These are phyloP conservation scores for Cyanoderma ruficeps DNA, from an alignment of 2,113 vertebrate genomes.

Conservation along the genomic window DNA sequence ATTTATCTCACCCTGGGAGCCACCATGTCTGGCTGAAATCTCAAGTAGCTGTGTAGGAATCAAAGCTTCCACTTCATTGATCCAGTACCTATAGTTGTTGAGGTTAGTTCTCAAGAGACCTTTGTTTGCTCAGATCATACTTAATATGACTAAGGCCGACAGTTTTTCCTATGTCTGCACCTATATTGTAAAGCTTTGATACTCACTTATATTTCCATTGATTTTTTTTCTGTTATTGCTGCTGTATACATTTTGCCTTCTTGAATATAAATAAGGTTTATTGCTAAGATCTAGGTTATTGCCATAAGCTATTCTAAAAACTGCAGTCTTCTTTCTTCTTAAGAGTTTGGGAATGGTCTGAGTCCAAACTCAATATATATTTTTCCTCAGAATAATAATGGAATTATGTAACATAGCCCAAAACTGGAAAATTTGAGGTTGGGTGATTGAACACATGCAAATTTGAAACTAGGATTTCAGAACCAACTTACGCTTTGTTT, in stretches of 20 bases:
- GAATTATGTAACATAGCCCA: not conserved
- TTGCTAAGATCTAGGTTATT: not conserved
- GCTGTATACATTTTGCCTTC: not conserved
- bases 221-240: conserved; percentile 22
- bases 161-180: not conserved
- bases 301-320: not conserved
- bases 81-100: not conserved
- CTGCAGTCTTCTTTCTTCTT: not conserved
- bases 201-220: not conserved
- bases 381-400: not conserved
- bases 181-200: not conserved
- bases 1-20: not conserved
- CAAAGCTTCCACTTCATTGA: not conserved
- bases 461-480: not conserved
- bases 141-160: not conserved
- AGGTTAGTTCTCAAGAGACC: not conserved
- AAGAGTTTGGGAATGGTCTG: not conserved
- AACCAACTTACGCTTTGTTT: not conserved
- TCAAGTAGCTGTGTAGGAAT: not conserved
- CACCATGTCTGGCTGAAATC: not conserved
- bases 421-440: not conserved
- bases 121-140: not conserved
- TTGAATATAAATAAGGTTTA: not conserved
- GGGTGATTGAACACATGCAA: not conserved
- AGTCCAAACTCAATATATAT: not conserved